Evolutionary conservation across 2,888 invertebrate species (phyloP).

Genomic region (Lycaena phlaeas): DNA sequence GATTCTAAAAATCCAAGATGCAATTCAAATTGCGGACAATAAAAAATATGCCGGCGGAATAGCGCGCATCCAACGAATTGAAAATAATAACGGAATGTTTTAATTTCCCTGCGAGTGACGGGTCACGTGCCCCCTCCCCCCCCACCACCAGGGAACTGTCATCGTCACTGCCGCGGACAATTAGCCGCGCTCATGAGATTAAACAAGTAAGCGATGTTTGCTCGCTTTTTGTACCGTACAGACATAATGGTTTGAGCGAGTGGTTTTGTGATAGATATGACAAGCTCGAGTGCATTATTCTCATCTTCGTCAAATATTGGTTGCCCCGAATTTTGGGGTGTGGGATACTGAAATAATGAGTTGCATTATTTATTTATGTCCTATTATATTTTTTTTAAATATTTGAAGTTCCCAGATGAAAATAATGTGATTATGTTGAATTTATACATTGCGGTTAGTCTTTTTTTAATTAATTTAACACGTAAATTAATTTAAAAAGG

Average conservation of each 20-base stretch:
- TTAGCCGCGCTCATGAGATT: slow-evolving; percentile 67
- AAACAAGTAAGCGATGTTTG: slow-evolving; percentile 53
- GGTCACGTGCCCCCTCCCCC: slow-evolving; percentile 58
- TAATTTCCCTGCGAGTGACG: slow-evolving; percentile 72
- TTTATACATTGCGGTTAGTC: no score
- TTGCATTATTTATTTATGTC: no score
- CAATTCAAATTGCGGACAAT: slow-evolving; percentile 7
- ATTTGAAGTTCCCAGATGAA: no score
- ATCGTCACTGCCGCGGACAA: slow-evolving; percentile 65
- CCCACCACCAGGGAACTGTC: slow-evolving; percentile 37
- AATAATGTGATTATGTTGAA: no score
- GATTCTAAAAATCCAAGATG: slow-evolving; percentile 2
- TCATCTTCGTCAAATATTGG: neutral
- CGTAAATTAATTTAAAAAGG: no score
- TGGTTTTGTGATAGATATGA: slow-evolving; percentile 38
- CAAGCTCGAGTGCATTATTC: slow-evolving; percentile 26
- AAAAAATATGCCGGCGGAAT: slow-evolving; percentile 9
- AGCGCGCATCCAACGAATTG: slow-evolving; percentile 26
- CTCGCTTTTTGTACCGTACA: slow-evolving; percentile 36
- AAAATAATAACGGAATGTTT: slow-evolving; percentile 71
- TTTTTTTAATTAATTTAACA: no score
- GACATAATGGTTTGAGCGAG: slow-evolving; percentile 31
- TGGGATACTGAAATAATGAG: no score
- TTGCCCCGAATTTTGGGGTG: neutral
- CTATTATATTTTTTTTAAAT: no score